A percentile compares a stretch with the other conserved stretches of the same genome.
These are phyloP conservation scores for Dilophus febrilis DNA, from an alignment of 2,888 invertebrate genomes.

Conservation along the genomic window DNA sequence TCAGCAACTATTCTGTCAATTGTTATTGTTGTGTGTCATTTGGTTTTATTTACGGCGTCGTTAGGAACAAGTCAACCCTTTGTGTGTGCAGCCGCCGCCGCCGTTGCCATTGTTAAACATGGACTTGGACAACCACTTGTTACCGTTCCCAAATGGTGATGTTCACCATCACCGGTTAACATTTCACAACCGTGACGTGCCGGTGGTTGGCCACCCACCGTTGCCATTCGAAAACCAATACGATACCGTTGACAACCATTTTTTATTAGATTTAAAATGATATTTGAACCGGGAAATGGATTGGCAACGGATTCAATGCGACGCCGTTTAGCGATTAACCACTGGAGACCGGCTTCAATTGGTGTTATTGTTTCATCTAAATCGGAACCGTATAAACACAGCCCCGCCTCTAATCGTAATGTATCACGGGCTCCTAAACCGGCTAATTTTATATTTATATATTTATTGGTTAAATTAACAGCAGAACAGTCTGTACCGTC, in stretches of 20 bases:
- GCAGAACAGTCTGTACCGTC: no score
- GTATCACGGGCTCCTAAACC: slow-evolving; percentile 92
- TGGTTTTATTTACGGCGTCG: no score
- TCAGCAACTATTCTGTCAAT: no score
- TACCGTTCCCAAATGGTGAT: slow-evolving; percentile 63
- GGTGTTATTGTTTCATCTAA: slow-evolving; percentile 79
- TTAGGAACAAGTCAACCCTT: no score
- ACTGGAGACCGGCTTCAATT: slow-evolving; percentile 75
- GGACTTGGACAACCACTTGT: slow-evolving; percentile 97
- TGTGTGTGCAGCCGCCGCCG: no score
- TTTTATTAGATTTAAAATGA: slow-evolving; percentile 63
- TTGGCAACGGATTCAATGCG: slow-evolving; percentile 51
- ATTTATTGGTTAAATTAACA: slow-evolving; percentile 31
- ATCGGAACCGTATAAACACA: slow-evolving; percentile 93
- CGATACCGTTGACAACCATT: slow-evolving; percentile 52
- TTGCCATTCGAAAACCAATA: slow-evolving; percentile 56
- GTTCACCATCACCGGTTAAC: slow-evolving; percentile 30
- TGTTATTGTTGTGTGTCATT: no score
- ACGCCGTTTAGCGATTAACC: slow-evolving; percentile 71
- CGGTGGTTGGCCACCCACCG: slow-evolving; percentile 63
- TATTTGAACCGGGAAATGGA: slow-evolving; percentile 79
- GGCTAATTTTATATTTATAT: slow-evolving; percentile 59
- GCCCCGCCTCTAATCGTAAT: slow-evolving; percentile 85
- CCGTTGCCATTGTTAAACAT: slow-evolving; percentile 60
- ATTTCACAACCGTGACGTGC: slow-evolving; percentile 59